Base-by-base conservation (phyloP, 2,888 invertebrate genomes). In the Amblyjoppa proteus region DNA sequence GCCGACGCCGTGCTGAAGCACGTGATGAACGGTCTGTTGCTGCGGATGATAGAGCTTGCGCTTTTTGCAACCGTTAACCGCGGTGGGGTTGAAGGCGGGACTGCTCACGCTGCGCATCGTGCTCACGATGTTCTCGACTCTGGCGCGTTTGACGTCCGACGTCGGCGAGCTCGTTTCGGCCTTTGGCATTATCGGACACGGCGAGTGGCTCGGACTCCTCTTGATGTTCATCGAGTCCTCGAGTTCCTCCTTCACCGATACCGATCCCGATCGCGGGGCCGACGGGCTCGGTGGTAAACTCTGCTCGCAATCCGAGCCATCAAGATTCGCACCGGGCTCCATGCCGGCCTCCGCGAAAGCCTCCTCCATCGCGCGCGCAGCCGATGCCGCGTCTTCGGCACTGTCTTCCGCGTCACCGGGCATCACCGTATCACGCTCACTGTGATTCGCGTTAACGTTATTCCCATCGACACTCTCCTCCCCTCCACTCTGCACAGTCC, bases 41-140 rank as follows among this genome's bases (percentile, higher is more conserved):
- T 98, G 98, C 13, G 99, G 99, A 92, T 98, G 98, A 93, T 99
- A 99, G 45, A 99, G 95, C 94, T 99, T 99, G 70, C 99, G 96
- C 94, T 99, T 99, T 94, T 98, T 98, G 94, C 98, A 98, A 71
- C 98, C 98, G 94, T 98, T 98, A 89, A 97, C 97, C 94, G 97
- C 96, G 83, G 94, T 92, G 13, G 95, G 95, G 31, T 97, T 97
- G 38, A 94, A 91, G 87, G 97, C 97, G 56, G 98, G 98, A 93
- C 97, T 97, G 88, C 97, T 97, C 31, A 83, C 85, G 53, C 85
- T 86, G 87, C 98, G 96, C 97, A 99, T 99, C 88, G 97, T 97
- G 89, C 98, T 98, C 90, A 99, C 98, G 91, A 99, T 99, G 94
- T 98, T 98, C 95, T 99, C 99, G 88, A 99, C 98, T 90, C 99